A percentile compares a stretch with the other conserved stretches of the same genome.
Evolutionary conservation across 2,113 vertebrate species (phyloP).

Genomic region (Heteronetta atricapilla): DNA sequence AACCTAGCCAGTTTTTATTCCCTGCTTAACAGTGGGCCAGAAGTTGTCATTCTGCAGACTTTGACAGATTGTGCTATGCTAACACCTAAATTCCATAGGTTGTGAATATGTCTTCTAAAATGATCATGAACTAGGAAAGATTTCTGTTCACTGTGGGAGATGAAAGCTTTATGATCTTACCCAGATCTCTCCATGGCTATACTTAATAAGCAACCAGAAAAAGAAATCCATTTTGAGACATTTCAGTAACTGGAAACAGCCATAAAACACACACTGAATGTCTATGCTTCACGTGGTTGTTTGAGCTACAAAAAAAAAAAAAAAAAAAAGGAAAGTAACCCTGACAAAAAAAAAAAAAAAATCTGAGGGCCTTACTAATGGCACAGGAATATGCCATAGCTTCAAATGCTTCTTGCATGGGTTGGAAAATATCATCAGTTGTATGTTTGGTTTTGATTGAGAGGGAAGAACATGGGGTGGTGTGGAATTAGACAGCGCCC

Average conservation of each 20-base stretch:
- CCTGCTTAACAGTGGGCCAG: not conserved
- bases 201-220: not conserved
- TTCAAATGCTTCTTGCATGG: not conserved
- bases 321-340: not conserved
- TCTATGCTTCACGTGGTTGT: not conserved
- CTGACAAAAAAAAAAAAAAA: not conserved
- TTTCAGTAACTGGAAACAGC: not conserved
- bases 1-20: not conserved
- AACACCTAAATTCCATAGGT: not conserved
- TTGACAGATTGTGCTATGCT: not conserved
- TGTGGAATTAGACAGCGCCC: not conserved
- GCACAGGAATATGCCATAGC: not conserved
- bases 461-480: not conserved
- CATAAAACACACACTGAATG: accelerated
- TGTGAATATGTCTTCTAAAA: not conserved
- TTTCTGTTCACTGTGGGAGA: not conserved
- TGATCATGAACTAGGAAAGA: not conserved
- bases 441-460: not conserved
- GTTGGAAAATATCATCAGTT: not conserved
- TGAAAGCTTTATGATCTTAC: not conserved
- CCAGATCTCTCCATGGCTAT: not conserved
- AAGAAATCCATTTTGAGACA: not conserved
- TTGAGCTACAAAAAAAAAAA: not conserved
- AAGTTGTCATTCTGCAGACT: not conserved
- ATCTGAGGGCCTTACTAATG: not conserved